phyloP scores from a whole-genome alignment of 2,888 invertebrate genomes.

The Geotrupes spiniger region DNA sequence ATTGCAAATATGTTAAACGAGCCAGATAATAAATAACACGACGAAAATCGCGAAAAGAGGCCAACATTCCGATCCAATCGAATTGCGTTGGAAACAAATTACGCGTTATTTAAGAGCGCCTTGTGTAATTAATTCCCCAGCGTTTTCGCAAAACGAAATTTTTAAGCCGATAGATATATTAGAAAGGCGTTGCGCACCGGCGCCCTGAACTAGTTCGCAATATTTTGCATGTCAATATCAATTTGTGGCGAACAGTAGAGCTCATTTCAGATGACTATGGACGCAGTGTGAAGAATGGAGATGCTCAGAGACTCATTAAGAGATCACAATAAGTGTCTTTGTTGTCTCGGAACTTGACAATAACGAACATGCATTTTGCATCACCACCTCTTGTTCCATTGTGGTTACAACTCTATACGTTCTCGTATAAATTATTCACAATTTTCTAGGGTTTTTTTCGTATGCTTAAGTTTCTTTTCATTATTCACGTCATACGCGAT shows the following conservation, averaged over 20 bases:
- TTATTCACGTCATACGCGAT: too few species aligned
- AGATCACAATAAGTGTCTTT: constrained; percentile 45
- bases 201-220: constrained; percentile 4
- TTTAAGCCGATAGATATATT: constrained; percentile 12
- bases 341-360: constrained; percentile 42
- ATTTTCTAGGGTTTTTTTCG: constrained; percentile 13
- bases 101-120: constrained; percentile 11
- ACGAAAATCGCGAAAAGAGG: constrained; percentile 5
- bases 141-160: constrained; percentile 6
- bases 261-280: constrained; percentile 28
- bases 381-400: constrained; percentile 38
- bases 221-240: constrained; percentile 26
- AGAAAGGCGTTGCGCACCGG: constrained; percentile 15
- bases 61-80: constrained; percentile 17
- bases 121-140: constrained; percentile 14
- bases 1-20: constrained; percentile 2
- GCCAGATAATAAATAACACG: not conserved
- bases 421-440: constrained; percentile 12
- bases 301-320: constrained; percentile 44
- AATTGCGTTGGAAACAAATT: constrained; percentile 16
- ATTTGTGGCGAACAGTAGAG: constrained; percentile 28
- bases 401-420: constrained; percentile 26
- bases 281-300: constrained; percentile 35
- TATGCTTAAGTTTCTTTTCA: constrained; percentile 9
- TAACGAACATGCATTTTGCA: constrained; percentile 44